Base-by-base conservation (phyloP, 23 tunicate species). In the Diplosoma virens region DNA sequence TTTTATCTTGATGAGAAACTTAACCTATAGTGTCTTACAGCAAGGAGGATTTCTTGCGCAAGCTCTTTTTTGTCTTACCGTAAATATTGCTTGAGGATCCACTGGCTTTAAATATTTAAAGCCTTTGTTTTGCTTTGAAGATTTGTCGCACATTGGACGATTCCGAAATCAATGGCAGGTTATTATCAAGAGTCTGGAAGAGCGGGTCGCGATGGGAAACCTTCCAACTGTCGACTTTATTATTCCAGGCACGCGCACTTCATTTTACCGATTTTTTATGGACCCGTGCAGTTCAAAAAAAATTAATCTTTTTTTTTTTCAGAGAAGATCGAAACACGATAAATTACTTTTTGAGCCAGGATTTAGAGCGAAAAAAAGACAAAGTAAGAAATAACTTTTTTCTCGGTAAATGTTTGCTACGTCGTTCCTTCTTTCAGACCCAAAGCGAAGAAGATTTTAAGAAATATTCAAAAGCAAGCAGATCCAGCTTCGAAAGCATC, bases 141-240 rank as follows among this genome's bases (percentile, higher is more conserved):
- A 37, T 93, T 93, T 78, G 98, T 93, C 21, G 98, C 89, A n/a
- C 98, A 93, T 36, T 93, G 98, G 98, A 86, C 98, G 0, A 82
- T 93, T 17, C 98, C 98, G 7, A 93, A 93, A 41, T 93, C 98
- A 14, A 78, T 93, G 85, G 98, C 98, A 25, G 86, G 89, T 20
- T 93, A 88, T 61, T 94, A 87, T 71, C 95, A 94, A 54, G 99
- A 94, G 47, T 82, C 95, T 5, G 99, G 99, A 26, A 25, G 99
- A 21, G 99, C 99, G 55, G 99, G 99, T 7, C 64, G 99, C 47
- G 99, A 94, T 45, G 86, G 83, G 0, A 75, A 79, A 26, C 61
- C 63, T 30, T 79, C 99, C 1, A 67, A 65, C 33, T 94, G 99
- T 55, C 29, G 98, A 27, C 64, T 93, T 26, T 93, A 93, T 66